Conservation (phyloP, 2,797 vertebrate species). For the Crenuchus spilurus region DNA sequence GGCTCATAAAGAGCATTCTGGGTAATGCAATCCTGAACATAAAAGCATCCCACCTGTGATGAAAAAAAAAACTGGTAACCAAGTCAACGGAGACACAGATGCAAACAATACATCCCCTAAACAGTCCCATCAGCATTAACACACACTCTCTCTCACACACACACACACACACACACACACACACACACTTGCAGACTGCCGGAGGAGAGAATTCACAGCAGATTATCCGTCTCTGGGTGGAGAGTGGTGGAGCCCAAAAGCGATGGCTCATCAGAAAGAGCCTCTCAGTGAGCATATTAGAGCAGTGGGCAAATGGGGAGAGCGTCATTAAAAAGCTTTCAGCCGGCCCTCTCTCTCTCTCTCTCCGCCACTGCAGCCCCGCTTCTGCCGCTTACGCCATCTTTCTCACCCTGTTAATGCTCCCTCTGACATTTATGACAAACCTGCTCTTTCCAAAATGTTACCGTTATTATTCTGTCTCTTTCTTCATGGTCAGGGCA, state of each 20-base stretch:
- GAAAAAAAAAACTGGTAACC: conserved; percentile 31
- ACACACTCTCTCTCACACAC: not conserved
- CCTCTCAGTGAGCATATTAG: conserved; percentile 46
- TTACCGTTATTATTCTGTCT: conserved; percentile 28
- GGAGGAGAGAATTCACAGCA: conserved; percentile 45
- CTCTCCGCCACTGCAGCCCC: conserved; percentile 29
- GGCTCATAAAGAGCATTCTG: conserved; percentile 38
- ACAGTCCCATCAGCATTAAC: conserved; percentile 15
- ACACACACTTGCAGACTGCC: not conserved
- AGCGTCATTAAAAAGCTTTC: conserved; percentile 54
- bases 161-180: not conserved
- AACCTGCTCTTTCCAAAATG: conserved; percentile 42
- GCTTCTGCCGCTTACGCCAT: conserved; percentile 37
- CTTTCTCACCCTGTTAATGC: conserved; percentile 49
- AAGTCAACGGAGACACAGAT: conserved; percentile 18
- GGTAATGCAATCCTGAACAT: conserved; percentile 35
- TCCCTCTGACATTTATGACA: conserved; percentile 43
- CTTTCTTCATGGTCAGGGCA: not conserved
- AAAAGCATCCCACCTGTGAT: conserved; percentile 28
- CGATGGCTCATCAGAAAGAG: conserved; percentile 53
- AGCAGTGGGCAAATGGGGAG: conserved; percentile 34
- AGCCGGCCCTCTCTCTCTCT: conserved; percentile 21
- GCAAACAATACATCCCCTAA: conserved; percentile 39
- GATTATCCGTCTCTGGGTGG: conserved; percentile 41
- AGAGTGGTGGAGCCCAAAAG: conserved; percentile 35